phyloP scores from a whole-genome alignment of 2,888 invertebrate species.

The Tupiocoris notatus region DNA sequence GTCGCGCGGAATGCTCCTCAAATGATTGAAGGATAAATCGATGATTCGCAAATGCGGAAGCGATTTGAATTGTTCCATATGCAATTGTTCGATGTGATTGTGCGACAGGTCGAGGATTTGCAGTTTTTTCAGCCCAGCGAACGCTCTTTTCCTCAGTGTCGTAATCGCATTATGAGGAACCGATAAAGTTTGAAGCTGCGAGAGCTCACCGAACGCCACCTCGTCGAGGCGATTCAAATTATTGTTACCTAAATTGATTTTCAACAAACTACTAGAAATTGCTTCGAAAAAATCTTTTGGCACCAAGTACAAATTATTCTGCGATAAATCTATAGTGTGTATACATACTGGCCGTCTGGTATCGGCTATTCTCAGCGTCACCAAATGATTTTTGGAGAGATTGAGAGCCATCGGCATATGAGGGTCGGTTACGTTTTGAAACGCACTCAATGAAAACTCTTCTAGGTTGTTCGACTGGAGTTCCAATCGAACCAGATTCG shows the following conservation, averaged over 20 bases:
- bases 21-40: constrained; percentile 69
- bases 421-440: constrained; percentile 66
- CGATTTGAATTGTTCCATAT: constrained; percentile 77
- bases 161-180: constrained; percentile 73
- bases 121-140: constrained; percentile 69
- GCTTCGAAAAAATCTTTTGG: constrained; percentile 66
- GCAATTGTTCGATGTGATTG: constrained; percentile 73
- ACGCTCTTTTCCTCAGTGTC: constrained; percentile 70
- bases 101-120: constrained; percentile 77
- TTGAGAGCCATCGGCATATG: constrained; percentile 71
- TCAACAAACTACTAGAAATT: constrained; percentile 64
- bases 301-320: constrained; percentile 64
- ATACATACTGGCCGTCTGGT: constrained; percentile 59
- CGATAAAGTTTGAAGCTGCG: constrained; percentile 70
- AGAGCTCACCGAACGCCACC: constrained; percentile 71
- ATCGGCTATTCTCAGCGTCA: constrained; percentile 56
- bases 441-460: constrained; percentile 65
- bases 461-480: constrained; percentile 75
- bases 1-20: constrained; percentile 72
- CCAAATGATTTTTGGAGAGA: constrained; percentile 69
- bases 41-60: constrained; percentile 71
- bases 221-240: constrained; percentile 67
- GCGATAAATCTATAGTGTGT: constrained; percentile 68
- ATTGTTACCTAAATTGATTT: constrained; percentile 73
- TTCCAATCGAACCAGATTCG: constrained; percentile 74